Conservation (phyloP, 2,113 vertebrate genomes). For the Python bivittatus region DNA sequence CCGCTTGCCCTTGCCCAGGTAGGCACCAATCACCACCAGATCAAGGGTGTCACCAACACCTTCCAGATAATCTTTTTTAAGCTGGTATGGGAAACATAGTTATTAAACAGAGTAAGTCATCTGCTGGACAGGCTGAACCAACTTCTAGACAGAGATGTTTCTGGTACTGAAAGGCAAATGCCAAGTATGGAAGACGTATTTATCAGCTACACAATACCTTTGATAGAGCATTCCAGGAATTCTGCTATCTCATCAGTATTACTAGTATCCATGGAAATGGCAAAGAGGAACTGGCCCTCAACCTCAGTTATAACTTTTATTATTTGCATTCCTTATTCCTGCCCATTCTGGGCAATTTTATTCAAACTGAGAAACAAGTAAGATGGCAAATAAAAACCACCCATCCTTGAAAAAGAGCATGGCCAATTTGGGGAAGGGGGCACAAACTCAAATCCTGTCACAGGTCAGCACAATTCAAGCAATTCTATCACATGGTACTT, state of each 20-base stretch:
- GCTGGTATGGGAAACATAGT: slow-evolving; percentile 55
- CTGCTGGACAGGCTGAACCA: not conserved
- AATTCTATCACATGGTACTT: not conserved
- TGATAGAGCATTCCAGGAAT: slow-evolving; percentile 89
- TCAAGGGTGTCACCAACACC: slow-evolving; percentile 88
- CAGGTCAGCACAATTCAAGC: not conserved
- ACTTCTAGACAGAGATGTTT: not conserved
- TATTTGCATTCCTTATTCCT: not conserved
- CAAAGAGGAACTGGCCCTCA: slow-evolving; percentile 89
- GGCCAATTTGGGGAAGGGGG: not conserved
- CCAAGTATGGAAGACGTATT: slow-evolving; percentile 5
- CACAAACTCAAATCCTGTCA: not conserved
- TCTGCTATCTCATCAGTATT: slow-evolving; percentile 84
- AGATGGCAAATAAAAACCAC: not conserved
- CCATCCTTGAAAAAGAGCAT: not conserved
- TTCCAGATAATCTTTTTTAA: slow-evolving; percentile 93
- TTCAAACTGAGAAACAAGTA: not conserved
- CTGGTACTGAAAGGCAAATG: not conserved
- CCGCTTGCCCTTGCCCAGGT: slow-evolving; percentile 87
- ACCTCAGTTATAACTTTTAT: slow-evolving; percentile 64
- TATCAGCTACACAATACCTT: slow-evolving; percentile 70
- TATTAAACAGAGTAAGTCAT: not conserved
- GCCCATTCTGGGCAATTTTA: not conserved
- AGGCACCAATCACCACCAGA: slow-evolving; percentile 89
- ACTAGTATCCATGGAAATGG: slow-evolving; percentile 80